A percentile compares a stretch with the other conserved stretches of the same genome.
Evolutionary conservation across 2,113 vertebrate species (phyloP).

Genomic region (Eptesicus fuscus): DNA sequence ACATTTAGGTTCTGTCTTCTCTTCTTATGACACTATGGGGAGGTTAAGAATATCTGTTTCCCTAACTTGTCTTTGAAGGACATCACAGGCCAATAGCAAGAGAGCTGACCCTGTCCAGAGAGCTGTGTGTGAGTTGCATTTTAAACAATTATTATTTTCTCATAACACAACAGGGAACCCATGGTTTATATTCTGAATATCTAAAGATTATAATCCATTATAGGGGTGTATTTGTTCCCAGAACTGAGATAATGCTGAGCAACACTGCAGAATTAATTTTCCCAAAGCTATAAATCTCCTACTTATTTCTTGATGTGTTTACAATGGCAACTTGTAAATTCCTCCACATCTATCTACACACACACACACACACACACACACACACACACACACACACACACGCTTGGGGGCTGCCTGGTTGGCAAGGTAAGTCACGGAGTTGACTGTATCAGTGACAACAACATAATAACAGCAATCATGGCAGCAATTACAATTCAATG

Average conservation of each 20-base stretch:
- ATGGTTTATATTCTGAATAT: slow-evolving; percentile 57
- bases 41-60: not conserved
- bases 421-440: not conserved
- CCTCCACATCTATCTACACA: not conserved
- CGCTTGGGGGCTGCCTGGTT: not conserved
- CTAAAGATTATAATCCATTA: slow-evolving; percentile 54
- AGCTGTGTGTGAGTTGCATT: not conserved
- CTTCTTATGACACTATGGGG: not conserved
- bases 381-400: not conserved
- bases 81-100: not conserved
- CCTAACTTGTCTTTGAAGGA: not conserved
- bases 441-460: not conserved
- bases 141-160: slow-evolving; percentile 50
- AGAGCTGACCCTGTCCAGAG: not conserved
- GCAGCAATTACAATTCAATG: not conserved
- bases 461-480: not conserved
- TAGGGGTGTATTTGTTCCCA: slow-evolving; percentile 9
- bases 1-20: not conserved
- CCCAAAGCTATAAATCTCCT: slow-evolving; percentile 33
- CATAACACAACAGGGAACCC: not conserved
- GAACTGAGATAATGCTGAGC: slow-evolving; percentile 13
- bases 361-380: not conserved
- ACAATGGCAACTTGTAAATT: slow-evolving; percentile 24
- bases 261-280: slow-evolving; percentile 31
- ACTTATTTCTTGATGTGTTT: slow-evolving; percentile 57